Base-by-base conservation (phyloP, 2,888 invertebrate genomes). In the Troilus luridus region DNA sequence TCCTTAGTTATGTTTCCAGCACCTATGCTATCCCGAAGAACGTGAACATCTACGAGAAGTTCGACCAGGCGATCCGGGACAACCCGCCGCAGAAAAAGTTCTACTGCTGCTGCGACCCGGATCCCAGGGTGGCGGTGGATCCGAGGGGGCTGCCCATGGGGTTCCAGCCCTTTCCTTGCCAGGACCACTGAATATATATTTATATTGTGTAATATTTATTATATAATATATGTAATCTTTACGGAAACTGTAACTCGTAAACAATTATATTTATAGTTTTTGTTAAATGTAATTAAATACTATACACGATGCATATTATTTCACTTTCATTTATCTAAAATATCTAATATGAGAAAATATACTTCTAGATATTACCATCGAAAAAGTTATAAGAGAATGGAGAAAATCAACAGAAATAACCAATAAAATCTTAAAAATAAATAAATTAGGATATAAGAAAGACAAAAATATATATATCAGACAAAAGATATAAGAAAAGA, bases 21-120 rank as follows among this genome's bases (percentile, higher is more conserved):
- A 89, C 89, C 11, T 64, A 64, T 54, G 60, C 72, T 1, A 24
- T 19, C n/a, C 3, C 41, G 5, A 64, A 14, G 10, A 56, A 90
- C 56, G 72, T 54, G 14, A 56, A 67, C 24, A 27, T 90, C 21
- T 1, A 58, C 27, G 21, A 77, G 77, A 90, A 90, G 90, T 81
- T 90, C 77, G 56, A 17, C 19, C 56, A 81, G 58, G 72, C 64
- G 10, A 19, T 81, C 24, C n/a, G 59, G 24, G 90, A 72, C 21
- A n/a, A 77, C 81, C 90, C 90, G 1, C 90, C 90, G 3, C 54
- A 58, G 24, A 6, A 81, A 59, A 90, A 90, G 90, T 56, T 72
- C 59, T 90, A 56, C 81, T 90, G 90, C 77, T 90, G 90, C 81
- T 90, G 90, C 41, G 67, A 81, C n/a, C 90, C 90, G n/a, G 77